These are phyloP conservation scores for Vidua macroura DNA, from an alignment of 2,113 vertebrate species.

Conservation along the genomic window DNA sequence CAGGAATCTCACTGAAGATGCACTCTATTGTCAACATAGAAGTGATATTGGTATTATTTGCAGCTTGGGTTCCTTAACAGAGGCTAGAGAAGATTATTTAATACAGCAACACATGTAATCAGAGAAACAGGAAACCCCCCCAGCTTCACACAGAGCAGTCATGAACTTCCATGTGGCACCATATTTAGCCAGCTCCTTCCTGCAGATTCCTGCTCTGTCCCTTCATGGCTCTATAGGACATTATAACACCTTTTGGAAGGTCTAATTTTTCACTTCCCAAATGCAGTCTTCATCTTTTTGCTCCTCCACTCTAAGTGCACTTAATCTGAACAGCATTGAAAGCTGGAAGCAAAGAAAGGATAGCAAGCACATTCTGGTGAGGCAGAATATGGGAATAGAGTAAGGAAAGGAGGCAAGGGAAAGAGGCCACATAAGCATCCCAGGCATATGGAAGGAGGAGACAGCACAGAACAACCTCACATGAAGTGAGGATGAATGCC, in stretches of 20 bases:
- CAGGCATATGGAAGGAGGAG: background rate
- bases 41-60: background rate
- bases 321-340: background rate
- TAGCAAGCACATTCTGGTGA: background rate
- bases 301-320: background rate
- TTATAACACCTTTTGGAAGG: background rate
- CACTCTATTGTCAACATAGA: background rate
- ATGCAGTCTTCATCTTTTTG: background rate
- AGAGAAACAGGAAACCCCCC: background rate
- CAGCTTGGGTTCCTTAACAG: background rate
- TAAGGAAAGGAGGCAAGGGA: background rate
- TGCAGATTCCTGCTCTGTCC: background rate
- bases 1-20: background rate
- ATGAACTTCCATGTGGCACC: background rate
- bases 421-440: background rate
- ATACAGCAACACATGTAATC: background rate
- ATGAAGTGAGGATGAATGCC: background rate
- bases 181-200: background rate
- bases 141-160: background rate
- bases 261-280: background rate
- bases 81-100: background rate
- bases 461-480: background rate
- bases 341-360: background rate
- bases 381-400: background rate
- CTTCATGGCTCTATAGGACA: background rate